Base-by-base conservation (phyloP, 2,113 vertebrate species). In the Scalopus aquaticus region DNA sequence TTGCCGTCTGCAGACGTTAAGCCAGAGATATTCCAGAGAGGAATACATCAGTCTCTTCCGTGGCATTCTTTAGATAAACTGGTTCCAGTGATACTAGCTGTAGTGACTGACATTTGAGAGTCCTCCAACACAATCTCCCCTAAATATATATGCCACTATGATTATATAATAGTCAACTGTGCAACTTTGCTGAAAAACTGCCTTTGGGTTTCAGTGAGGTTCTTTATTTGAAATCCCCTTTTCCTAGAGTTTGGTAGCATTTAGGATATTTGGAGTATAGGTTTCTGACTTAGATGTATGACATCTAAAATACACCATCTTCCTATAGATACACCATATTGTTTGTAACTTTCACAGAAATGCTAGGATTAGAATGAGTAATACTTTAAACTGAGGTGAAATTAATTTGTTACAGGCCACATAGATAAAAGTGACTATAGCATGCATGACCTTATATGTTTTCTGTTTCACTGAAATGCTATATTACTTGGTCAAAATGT, bases 381-480 rank as follows among this genome's bases (percentile, higher is more conserved):
- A 44, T 92, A 82, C 1, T 80, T 85, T 32, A 42, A 67, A 69
- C 9, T 69, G 37, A 85, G 11, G 16, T 87, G 54, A 86, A 91
- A 56, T 67, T 46, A 74, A 78, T 82, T 93, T 87, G 26, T 67
- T 49, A 28, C 46, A 17, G 16, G 17, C 49, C 56, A 17, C 32
- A 8, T 58, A 77, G n/a, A 32, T 82, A 73, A 78, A 89, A 44
- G n/a, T 85, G 44, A 44, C 62, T 56, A 24, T 51, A 51, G 16
- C 17, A 4, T 77, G 16, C 11, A 20, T 84, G 32, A 91, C 12
- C 13, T 81, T 90, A 35, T 2, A 1, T 64, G 7, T 74, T 86
- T 92, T 83, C 4, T 80, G 17, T 83, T 94, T 96, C 76, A 91
- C 17, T 9, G 81, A 60, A 60, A 74, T 74, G 20, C 32, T 90